Evolutionary conservation across 2,113 vertebrate genomes (phyloP).

Genomic region (Tragulus kanchil): DNA sequence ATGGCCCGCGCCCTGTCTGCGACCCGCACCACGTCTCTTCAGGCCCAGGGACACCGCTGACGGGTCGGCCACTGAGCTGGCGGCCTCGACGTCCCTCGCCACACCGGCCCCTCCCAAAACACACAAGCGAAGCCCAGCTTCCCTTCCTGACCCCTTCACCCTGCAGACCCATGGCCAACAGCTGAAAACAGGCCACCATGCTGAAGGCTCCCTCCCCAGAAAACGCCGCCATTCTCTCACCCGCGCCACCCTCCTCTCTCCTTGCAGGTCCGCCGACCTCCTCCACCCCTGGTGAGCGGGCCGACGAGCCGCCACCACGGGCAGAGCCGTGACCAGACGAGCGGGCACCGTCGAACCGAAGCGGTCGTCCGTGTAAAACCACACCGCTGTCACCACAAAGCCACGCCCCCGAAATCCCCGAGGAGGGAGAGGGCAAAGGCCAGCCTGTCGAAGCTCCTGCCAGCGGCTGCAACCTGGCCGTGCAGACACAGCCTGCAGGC

Average conservation of each 20-base stretch:
- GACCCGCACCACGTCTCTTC: too few species aligned
- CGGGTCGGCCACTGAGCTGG: neutral
- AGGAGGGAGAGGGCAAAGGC: neutral
- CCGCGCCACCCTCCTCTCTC: too few species aligned
- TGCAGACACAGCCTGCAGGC: fast-evolving
- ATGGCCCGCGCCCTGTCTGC: fast-evolving
- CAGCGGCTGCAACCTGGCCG: neutral
- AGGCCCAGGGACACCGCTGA: fast-evolving
- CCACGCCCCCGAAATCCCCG: neutral
- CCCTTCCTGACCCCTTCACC: too few species aligned
- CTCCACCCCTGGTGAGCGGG: neutral
- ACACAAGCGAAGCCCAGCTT: fast-evolving
- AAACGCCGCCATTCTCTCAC: too few species aligned
- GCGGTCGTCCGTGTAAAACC: neutral
- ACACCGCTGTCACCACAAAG: fast-evolving
- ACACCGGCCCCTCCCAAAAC: neutral
- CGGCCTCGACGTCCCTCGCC: too few species aligned
- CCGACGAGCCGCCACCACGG: neutral
- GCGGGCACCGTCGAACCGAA: neutral
- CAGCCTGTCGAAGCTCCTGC: neutral
- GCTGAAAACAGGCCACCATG: too few species aligned
- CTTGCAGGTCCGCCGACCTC: too few species aligned
- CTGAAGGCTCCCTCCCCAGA: too few species aligned
- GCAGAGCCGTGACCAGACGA: neutral
- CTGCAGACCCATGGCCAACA: too few species aligned